Percentiles rank a stretch among this genome's conserved stretches.
phyloP scores from a whole-genome alignment of 2,888 invertebrate genomes.

The Magallana nippona region DNA sequence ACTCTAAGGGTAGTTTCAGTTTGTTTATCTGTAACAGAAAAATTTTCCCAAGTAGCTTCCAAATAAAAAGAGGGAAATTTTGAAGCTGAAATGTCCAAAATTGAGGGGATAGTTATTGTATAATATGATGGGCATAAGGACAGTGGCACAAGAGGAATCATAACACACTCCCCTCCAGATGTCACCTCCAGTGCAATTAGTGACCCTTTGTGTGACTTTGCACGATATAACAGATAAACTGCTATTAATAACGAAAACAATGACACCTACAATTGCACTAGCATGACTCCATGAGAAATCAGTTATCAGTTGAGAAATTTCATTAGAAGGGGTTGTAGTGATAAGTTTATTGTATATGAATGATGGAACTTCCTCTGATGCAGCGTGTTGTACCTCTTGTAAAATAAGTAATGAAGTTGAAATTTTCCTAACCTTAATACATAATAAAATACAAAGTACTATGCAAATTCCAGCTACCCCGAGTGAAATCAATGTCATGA shows the following conservation, averaged over 20 bases:
- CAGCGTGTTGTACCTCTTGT: slow-evolving; percentile 23
- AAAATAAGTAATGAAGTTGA: slow-evolving; percentile 25
- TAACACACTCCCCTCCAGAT: slow-evolving; percentile 41
- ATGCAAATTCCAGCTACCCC: slow-evolving; percentile 1
- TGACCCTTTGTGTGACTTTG: slow-evolving; percentile 38
- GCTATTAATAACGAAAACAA: not conserved
- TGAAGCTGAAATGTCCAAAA: slow-evolving; percentile 34
- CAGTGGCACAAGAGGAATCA: slow-evolving; percentile 10
- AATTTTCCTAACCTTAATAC: slow-evolving; percentile 22
- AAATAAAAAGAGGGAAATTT: slow-evolving; percentile 31
- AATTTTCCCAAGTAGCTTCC: slow-evolving; percentile 33
- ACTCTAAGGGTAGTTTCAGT: slow-evolving; percentile 29
- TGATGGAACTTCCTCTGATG: slow-evolving; percentile 10
- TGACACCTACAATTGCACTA: not conserved
- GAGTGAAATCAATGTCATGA: not conserved
- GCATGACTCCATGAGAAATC: slow-evolving; percentile 43
- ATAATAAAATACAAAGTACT: not conserved
- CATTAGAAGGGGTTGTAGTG: slow-evolving; percentile 20
- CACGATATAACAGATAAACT: slow-evolving; percentile 33
- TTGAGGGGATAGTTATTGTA: slow-evolving; percentile 7
- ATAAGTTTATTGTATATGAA: not conserved
- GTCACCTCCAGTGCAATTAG: slow-evolving; percentile 38
- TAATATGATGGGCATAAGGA: slow-evolving; percentile 46
- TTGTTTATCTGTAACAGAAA: slow-evolving; percentile 37
- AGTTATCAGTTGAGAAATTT: not conserved